Conservation (phyloP, 1,140 invertebrate genomes). For the Drosophila setifemur region DNA sequence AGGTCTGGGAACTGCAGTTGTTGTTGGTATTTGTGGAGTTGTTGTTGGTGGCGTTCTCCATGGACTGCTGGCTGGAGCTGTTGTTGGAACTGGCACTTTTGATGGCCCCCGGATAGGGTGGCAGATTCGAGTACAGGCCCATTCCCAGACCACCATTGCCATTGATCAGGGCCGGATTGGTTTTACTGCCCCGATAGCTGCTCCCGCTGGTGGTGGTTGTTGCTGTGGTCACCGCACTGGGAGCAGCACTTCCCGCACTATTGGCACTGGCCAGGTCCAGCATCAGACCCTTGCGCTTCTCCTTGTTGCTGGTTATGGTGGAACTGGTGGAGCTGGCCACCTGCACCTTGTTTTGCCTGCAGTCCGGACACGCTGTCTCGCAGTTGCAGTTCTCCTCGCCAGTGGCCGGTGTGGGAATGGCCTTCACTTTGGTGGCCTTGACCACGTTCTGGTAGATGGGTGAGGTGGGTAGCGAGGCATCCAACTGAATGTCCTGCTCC, state of each 20-base stretch:
- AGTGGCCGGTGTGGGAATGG: neutral
- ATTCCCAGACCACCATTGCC: constrained; percentile 45
- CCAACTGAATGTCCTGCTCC: constrained; percentile 20
- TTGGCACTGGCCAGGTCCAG: constrained; percentile 85
- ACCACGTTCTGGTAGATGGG: constrained; percentile 74
- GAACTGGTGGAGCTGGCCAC: neutral
- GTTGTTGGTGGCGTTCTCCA: constrained; percentile 70
- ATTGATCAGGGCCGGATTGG: constrained; percentile 56
- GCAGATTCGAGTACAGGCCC: constrained; percentile 68
- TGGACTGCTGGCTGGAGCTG: constrained; percentile 64
- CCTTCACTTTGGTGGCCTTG: constrained; percentile 18
- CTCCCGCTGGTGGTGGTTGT: constrained; percentile 25
- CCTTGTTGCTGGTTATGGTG: constrained; percentile 54
- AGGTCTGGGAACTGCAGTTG: constrained; percentile 71
- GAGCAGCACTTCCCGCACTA: neutral
- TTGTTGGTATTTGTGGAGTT: constrained; percentile 71
- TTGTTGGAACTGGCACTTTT: constrained; percentile 72
- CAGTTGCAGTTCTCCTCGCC: constrained; percentile 65
- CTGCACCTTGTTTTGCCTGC: constrained; percentile 44
- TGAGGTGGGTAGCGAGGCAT: constrained; percentile 30
- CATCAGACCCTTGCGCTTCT: constrained; percentile 85
- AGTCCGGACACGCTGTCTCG: constrained; percentile 55
- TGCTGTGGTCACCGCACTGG: constrained; percentile 39
- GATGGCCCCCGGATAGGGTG: constrained; percentile 68
- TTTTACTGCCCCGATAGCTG: constrained; percentile 55